phyloP scores from a whole-genome alignment of 2,888 invertebrate species.

The Ischnura elegans region DNA sequence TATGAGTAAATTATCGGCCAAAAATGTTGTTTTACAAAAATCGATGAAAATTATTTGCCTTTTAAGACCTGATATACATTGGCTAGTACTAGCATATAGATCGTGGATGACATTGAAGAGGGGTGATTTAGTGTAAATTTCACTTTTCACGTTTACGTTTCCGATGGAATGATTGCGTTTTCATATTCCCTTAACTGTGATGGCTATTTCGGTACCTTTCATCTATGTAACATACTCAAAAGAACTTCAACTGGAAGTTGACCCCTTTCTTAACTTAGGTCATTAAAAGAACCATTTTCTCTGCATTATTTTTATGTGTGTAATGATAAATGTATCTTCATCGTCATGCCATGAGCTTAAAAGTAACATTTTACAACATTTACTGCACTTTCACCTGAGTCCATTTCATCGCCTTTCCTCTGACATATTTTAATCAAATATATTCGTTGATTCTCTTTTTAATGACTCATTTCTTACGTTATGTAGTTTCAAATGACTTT shows the following conservation, averaged over 20 bases:
- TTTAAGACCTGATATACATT: too few relatives aligned
- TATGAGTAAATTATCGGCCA: too few relatives aligned
- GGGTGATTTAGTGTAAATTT: too few relatives aligned
- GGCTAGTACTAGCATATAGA: too few relatives aligned
- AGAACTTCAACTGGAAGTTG: background rate
- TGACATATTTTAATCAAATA: background rate
- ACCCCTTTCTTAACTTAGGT: background rate
- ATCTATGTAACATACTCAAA: background rate
- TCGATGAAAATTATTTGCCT: too few relatives aligned
- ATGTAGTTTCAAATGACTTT: background rate
- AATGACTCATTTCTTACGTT: background rate
- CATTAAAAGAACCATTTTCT: background rate
- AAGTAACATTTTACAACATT: background rate
- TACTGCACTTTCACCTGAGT: background rate
- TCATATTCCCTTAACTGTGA: background rate
- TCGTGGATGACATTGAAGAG: too few relatives aligned
- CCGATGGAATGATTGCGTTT: too few relatives aligned
- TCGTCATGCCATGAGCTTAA: slow-evolving; percentile 16
- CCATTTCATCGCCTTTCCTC: background rate
- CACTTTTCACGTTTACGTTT: too few relatives aligned
- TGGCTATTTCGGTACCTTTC: background rate
- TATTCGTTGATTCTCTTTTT: background rate
- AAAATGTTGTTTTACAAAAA: too few relatives aligned
- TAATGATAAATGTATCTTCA: too few relatives aligned
- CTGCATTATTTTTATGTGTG: too few relatives aligned